Percentiles rank a stretch among this genome's conserved stretches.
phyloP scores from a whole-genome alignment of 2,113 vertebrate genomes.

The Odontesthes bonariensis region DNA sequence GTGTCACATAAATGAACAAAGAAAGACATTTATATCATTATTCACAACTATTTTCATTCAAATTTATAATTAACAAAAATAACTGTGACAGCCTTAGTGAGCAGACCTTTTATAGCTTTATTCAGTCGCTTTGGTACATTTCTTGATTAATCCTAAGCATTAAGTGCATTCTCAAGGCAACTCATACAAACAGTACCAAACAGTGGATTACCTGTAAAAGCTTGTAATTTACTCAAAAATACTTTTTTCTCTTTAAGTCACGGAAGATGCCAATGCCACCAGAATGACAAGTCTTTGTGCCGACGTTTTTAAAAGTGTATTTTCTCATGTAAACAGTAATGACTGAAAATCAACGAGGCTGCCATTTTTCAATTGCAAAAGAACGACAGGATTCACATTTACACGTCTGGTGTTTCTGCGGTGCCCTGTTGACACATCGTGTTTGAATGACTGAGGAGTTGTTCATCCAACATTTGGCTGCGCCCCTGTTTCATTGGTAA shows the following conservation, averaged over 20 bases:
- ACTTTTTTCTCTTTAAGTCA: too few species aligned
- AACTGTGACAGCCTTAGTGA: neutral
- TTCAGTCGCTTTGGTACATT: neutral
- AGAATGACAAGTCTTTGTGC: too few species aligned
- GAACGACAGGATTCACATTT: neutral
- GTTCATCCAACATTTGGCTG: too few species aligned
- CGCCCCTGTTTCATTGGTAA: too few species aligned
- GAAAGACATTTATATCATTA: neutral
- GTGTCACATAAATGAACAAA: too few species aligned
- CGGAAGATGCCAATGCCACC: too few species aligned
- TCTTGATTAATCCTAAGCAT: neutral
- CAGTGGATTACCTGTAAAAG: neutral
- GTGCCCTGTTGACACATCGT: too few species aligned
- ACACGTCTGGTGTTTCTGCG: too few species aligned
- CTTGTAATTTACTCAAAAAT: neutral
- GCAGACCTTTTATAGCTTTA: neutral
- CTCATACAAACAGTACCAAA: neutral
- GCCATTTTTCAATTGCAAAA: neutral
- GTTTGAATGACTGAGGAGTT: too few species aligned
- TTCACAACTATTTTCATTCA: too few species aligned
- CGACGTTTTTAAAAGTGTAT: too few species aligned
- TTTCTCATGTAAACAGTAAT: neutral
- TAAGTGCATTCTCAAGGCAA: neutral
- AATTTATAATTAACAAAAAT: neutral
- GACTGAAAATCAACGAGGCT: neutral